phyloP scores from a whole-genome alignment of 2,113 vertebrate species.

The Ovis canadensis region DNA sequence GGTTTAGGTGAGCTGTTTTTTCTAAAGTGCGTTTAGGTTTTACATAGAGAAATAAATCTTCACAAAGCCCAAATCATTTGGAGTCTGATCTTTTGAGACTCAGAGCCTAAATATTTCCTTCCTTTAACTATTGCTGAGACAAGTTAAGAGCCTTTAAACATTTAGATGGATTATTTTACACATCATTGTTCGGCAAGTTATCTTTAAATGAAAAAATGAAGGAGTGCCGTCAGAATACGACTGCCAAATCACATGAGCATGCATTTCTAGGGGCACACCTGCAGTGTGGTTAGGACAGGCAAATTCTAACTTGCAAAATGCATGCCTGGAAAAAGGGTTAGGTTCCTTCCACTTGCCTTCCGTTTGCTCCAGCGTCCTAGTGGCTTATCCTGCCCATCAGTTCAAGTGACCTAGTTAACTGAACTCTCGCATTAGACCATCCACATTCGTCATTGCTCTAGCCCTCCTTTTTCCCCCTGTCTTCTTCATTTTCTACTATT shows the following conservation, averaged over 20 bases:
- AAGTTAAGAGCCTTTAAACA: background rate
- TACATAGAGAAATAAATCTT: background rate
- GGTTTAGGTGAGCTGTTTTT: background rate
- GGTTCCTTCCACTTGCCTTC: background rate
- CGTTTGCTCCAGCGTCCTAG: background rate
- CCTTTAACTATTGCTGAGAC: background rate
- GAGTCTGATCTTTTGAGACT: background rate
- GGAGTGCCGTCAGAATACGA: background rate
- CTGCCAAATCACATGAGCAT: background rate
- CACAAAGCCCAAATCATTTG: background rate
- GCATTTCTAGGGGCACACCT: constrained; percentile 33
- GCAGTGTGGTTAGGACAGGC: background rate
- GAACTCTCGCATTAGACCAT: background rate
- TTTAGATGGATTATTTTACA: constrained; percentile 20
- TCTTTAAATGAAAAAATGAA: background rate
- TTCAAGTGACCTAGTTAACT: constrained; percentile 30
- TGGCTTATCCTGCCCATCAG: background rate
- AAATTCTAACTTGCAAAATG: constrained; percentile 51
- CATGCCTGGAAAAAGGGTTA: background rate
- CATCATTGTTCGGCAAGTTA: background rate
- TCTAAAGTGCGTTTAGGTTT: background rate
- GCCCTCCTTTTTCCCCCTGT: background rate
- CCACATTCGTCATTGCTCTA: background rate
- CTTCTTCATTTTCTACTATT: background rate
- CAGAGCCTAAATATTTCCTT: background rate